phyloP scores from a whole-genome alignment of 2,888 invertebrate species.

The Drosophila nigricruria region DNA sequence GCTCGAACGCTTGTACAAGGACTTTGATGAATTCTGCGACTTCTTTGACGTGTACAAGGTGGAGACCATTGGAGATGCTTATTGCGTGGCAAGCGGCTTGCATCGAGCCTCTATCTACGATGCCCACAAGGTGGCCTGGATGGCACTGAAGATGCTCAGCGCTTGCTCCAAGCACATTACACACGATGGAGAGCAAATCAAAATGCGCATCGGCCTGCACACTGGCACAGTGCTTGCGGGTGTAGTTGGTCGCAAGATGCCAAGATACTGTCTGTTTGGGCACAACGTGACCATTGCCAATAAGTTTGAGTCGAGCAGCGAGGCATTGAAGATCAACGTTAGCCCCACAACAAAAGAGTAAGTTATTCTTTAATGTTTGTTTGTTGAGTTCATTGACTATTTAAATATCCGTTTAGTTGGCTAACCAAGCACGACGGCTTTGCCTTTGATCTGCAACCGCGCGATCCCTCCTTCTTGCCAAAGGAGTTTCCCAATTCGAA shows the following conservation, averaged over 20 bases:
- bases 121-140: constrained; percentile 98
- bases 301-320: constrained; percentile 97
- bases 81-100: constrained; percentile 97
- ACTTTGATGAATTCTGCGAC: constrained; percentile 96
- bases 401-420: constrained; percentile 87
- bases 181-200: constrained; percentile 95
- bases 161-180: constrained; percentile 94
- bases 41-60: constrained; percentile 98
- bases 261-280: constrained; percentile 96
- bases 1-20: constrained; percentile 96
- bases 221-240: constrained; percentile 97
- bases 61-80: constrained; percentile 98
- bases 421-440: constrained; percentile 92
- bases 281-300: constrained; percentile 98
- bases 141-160: constrained; percentile 97
- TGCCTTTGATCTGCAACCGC: constrained; percentile 88
- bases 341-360: constrained; percentile 97
- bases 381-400: background rate
- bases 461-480: constrained; percentile 92
- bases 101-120: constrained; percentile 94
- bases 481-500: constrained; percentile 92
- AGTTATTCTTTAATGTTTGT: constrained; percentile 83
- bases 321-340: constrained; percentile 95
- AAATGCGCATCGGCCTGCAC: constrained; percentile 97
- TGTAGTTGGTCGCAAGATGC: constrained; percentile 94